Percentiles rank a stretch among this genome's conserved stretches.
Conservation (phyloP, 1,140 invertebrate species). For the Psilanteris sp. region DNA sequence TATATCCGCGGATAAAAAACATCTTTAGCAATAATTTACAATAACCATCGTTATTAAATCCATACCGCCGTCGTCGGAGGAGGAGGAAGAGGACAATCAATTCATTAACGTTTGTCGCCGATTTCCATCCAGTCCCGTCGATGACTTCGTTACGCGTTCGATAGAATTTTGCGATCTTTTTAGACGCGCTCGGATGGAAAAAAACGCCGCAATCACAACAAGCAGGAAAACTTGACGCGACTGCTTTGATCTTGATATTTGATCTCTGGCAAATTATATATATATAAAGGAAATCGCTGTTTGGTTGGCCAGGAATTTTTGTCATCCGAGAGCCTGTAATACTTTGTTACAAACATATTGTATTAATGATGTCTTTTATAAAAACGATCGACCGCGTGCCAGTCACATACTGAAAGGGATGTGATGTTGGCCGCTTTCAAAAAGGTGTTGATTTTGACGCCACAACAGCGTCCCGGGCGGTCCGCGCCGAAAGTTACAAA, state of each 20-base stretch:
- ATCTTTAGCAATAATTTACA: slow-evolving; percentile 45
- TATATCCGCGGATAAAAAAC: slow-evolving; percentile 7
- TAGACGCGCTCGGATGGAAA: background rate
- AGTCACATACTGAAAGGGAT: slow-evolving; percentile 21
- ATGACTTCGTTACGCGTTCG: slow-evolving; percentile 26
- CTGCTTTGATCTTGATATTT: slow-evolving; percentile 47
- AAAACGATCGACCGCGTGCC: slow-evolving; percentile 19
- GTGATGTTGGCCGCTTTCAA: slow-evolving; percentile 52
- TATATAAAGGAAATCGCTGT: background rate
- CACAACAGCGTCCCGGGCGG: slow-evolving; percentile 52
- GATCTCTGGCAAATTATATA: slow-evolving; percentile 52
- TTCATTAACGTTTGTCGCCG: slow-evolving; percentile 25
- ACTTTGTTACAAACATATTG: slow-evolving; percentile 51
- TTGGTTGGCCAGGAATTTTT: slow-evolving; percentile 7
- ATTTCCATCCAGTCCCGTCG: slow-evolving; percentile 6
- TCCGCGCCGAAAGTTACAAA: slow-evolving; percentile 34
- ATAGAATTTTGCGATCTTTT: slow-evolving; percentile 2
- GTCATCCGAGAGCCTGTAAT: slow-evolving; percentile 32
- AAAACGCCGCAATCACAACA: slow-evolving; percentile 1
- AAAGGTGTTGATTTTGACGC: slow-evolving; percentile 62
- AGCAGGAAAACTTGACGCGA: no score
- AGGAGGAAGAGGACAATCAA: slow-evolving; percentile 39
- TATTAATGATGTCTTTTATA: slow-evolving; percentile 36
- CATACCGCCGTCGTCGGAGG: slow-evolving; percentile 5
- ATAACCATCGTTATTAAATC: slow-evolving; percentile 46